These are phyloP conservation scores for Macroteleia sp. DNA, from an alignment of 2,888 invertebrate species.

Conservation along the genomic window DNA sequence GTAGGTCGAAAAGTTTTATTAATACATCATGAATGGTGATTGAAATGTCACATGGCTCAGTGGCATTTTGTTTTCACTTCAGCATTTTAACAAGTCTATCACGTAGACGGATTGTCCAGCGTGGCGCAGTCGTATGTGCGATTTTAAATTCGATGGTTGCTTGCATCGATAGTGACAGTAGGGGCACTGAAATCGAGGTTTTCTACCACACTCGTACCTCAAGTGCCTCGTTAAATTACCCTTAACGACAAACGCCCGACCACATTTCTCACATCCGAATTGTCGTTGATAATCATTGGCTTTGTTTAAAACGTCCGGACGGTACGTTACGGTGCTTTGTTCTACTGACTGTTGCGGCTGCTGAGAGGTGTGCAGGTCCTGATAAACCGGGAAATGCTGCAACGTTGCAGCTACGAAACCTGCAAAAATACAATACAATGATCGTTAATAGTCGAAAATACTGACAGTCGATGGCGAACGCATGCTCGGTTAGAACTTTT, in stretches of 20 bases:
- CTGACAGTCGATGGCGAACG: background rate
- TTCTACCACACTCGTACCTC: constrained; percentile 80
- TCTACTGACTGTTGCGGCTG: background rate
- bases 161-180: constrained; percentile 79
- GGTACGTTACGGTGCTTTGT: background rate
- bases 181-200: constrained; percentile 79
- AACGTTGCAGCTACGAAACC: background rate
- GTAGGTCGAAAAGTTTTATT: too few relatives aligned
- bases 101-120: constrained; percentile 70
- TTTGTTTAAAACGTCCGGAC: background rate
- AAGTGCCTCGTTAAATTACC: constrained; percentile 80
- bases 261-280: constrained; percentile 80
- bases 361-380: background rate
- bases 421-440: constrained; percentile 32
- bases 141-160: constrained; percentile 79
- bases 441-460: background rate
- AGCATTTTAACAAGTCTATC: constrained; percentile 61
- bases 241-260: constrained; percentile 75
- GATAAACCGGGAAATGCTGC: constrained; percentile 9
- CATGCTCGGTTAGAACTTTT: constrained; percentile 15
- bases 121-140: constrained; percentile 78
- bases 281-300: constrained; percentile 64
- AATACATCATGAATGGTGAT: too few relatives aligned
- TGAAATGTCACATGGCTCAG: too few relatives aligned
- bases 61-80: too few relatives aligned